Conservation (phyloP, 2,888 invertebrate species). For the Platycnemis pennipes region DNA sequence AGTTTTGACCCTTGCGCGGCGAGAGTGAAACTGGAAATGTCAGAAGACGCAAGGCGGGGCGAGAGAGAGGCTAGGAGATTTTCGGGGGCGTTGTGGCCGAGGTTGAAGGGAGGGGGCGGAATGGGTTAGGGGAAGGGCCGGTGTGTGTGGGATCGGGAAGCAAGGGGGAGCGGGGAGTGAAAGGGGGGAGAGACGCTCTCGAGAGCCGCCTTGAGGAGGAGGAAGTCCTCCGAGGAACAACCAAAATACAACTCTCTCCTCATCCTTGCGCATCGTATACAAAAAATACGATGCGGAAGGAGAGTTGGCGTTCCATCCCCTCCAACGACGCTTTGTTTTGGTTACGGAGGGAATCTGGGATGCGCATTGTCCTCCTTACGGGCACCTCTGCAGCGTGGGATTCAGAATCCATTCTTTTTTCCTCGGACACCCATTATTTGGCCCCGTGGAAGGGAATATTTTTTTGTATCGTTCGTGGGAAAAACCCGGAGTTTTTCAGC, state of each 20-base stretch:
- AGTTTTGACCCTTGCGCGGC: background rate
- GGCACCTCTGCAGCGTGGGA: background rate
- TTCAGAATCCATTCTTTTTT: too few relatives aligned
- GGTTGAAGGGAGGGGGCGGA: background rate
- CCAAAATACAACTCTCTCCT: conserved; percentile 51
- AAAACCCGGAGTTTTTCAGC: too few relatives aligned
- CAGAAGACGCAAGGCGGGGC: background rate
- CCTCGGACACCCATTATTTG: background rate
- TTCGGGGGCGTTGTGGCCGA: background rate
- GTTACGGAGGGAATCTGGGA: background rate
- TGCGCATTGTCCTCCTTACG: background rate
- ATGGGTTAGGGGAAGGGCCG: background rate
- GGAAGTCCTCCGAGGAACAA: too few relatives aligned
- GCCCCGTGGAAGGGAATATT: background rate
- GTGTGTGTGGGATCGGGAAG: background rate
- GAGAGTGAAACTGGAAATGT: conserved; percentile 55
- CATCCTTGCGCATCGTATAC: background rate
- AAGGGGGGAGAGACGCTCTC: background rate
- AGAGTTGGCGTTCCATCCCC: background rate
- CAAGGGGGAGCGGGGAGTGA: background rate
- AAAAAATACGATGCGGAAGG: background rate
- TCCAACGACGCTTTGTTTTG: background rate
- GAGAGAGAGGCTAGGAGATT: conserved; percentile 13
- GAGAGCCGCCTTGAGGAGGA: background rate
- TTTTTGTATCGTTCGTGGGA: background rate